phyloP scores from a whole-genome alignment of 2,113 vertebrate genomes.

The Smithornis capensis region DNA sequence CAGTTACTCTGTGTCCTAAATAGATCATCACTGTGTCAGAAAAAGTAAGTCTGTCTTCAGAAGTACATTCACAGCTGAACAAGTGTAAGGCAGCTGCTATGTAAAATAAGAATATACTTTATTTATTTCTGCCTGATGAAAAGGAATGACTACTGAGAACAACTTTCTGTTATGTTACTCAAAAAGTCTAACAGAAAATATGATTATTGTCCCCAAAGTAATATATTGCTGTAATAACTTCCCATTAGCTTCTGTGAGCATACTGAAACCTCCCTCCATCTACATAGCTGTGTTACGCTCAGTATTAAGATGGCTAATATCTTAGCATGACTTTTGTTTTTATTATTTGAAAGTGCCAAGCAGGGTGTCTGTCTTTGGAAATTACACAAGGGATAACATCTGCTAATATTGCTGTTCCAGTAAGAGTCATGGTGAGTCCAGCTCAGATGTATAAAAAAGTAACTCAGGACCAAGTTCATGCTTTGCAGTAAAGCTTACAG shows the following conservation, averaged over 20 bases:
- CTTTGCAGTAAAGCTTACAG: not conserved
- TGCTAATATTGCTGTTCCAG: slow-evolving; percentile 33
- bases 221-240: not conserved
- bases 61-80: not conserved
- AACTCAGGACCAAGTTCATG: not conserved
- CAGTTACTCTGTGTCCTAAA: not conserved
- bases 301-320: not conserved
- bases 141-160: not conserved
- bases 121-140: not conserved
- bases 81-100: not conserved
- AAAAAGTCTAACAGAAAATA: not conserved
- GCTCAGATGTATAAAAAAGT: not conserved
- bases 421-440: not conserved
- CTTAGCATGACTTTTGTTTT: not conserved
- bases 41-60: not conserved
- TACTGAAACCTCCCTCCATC: not conserved
- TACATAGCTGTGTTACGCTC: not conserved
- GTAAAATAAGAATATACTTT: not conserved
- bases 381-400: slow-evolving; percentile 58
- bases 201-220: not conserved
- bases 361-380: not conserved
- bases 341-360: slow-evolving; percentile 18
- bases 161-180: not conserved
- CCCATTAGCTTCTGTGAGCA: not conserved
- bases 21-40: not conserved